phyloP scores from a whole-genome alignment of 2,113 vertebrate genomes.

The Coptodon rendalli region DNA sequence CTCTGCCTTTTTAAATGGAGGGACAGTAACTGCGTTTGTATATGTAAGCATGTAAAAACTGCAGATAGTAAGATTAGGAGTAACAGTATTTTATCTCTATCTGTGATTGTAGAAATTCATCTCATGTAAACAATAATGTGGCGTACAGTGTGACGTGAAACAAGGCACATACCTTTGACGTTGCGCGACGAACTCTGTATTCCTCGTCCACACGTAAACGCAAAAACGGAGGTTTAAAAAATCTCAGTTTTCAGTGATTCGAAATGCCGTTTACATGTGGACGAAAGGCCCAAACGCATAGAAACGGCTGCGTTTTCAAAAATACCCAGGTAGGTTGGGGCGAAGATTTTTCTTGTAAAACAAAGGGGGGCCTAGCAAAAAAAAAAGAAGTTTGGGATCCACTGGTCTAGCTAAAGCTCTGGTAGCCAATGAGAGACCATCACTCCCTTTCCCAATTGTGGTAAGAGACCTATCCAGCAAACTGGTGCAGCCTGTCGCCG shows the following conservation, averaged over 20 bases:
- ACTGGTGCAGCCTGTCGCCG: rapidly evolving
- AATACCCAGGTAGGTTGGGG: not conserved
- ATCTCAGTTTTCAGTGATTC: rapidly evolving
- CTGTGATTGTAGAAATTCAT: no score
- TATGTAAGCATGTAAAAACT: not conserved
- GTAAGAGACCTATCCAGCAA: not conserved
- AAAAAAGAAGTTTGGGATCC: not conserved
- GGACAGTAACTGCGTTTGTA: not conserved
- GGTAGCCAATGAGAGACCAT: not conserved
- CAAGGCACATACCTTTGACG: rapidly evolving
- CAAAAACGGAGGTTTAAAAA: not conserved
- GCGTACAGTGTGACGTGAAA: not conserved
- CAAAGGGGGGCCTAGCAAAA: rapidly evolving
- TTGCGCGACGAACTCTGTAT: rapidly evolving
- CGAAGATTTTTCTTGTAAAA: not conserved
- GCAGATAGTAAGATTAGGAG: no score
- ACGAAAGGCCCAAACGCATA: rapidly evolving
- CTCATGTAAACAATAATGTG: not conserved
- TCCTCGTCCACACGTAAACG: not conserved
- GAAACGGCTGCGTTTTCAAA: rapidly evolving
- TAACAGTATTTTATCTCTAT: no score
- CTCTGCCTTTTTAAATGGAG: not conserved
- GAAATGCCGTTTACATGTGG: rapidly evolving
- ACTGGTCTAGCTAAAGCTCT: not conserved
- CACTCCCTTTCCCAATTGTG: not conserved